Base-by-base conservation (phyloP, 2,797 vertebrate species). In the Hippopotamyrus pictus region DNA sequence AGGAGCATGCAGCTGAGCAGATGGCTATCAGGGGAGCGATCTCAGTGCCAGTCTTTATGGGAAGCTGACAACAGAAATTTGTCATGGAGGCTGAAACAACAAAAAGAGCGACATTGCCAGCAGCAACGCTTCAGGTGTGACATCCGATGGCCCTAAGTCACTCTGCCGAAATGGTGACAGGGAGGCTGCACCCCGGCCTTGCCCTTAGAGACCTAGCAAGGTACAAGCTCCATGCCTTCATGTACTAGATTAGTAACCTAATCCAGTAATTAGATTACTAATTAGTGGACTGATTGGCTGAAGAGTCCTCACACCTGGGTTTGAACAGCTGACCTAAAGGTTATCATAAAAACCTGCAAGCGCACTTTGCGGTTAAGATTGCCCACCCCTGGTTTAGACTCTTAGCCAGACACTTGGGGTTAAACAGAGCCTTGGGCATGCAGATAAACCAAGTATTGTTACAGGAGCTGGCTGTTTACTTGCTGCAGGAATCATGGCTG, bases 71-170 rank as follows among this genome's bases (percentile, higher is more conserved):
- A 91, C 89, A 93, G 95, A 95, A 95, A 95, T 96, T 96, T 95
- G 95, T 96, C 96, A 94, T 96, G 96, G 96, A 96, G 96, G 96
- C 94, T 88, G 92, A 91, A 92, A 95, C 94, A 97, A 97, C 95
- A 96, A 96, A 87, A 96, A 91, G 92, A 92, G 94, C 95, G 85
- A 95, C 95, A 95, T 93, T 94, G 95, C 94, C 92, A 95, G 95
- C 95, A 95, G 95, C 96, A 93, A 92, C 94, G 94, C 95, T 94
- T 93, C 95, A 96, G 94, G 95, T 94, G 93, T 93, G 96, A 96
- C 94, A 96, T 94, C 37, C 19, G 3, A 41, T 5, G 37, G 41
- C 17, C 73, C 41, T 3, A 19, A 79, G 73, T 79, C 7, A 46
- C 17, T 44, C 73, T 41, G 41, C 41, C 3, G 3, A 7, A 19